phyloP scores from a whole-genome alignment of 1,140 invertebrate species.

The Drosophila trapezifrons region DNA sequence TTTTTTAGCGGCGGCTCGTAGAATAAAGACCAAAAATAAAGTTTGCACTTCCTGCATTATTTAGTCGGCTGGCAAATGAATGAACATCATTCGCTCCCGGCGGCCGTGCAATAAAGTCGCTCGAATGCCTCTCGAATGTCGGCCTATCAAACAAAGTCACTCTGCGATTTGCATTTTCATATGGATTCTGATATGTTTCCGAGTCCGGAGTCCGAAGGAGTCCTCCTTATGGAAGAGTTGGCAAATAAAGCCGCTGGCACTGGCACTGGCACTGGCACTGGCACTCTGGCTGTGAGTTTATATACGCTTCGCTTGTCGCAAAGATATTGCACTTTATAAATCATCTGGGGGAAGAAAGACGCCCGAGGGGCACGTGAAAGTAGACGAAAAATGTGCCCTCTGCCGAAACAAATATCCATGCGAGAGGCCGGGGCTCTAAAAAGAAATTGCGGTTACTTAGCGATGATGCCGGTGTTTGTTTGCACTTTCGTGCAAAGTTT shows the following conservation, averaged over 20 bases:
- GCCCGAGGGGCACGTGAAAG: slow-evolving; percentile 25
- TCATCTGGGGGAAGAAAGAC: slow-evolving; percentile 48
- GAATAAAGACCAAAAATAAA: slow-evolving; percentile 30
- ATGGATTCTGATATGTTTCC: slow-evolving; percentile 31
- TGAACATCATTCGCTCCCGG: slow-evolving; percentile 37
- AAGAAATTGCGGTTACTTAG: slow-evolving; percentile 15
- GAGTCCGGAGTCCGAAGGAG: background rate
- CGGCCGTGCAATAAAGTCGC: slow-evolving; percentile 50
- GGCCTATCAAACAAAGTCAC: slow-evolving; percentile 65
- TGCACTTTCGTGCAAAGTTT: slow-evolving; percentile 26
- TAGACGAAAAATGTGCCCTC: slow-evolving; percentile 44
- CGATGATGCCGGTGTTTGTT: slow-evolving; percentile 20
- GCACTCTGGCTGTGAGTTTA: slow-evolving; percentile 51
- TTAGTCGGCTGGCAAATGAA: slow-evolving; percentile 54
- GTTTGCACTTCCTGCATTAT: slow-evolving; percentile 63
- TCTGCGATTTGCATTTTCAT: slow-evolving; percentile 53
- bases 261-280: slow-evolving; percentile 15
- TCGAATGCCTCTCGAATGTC: slow-evolving; percentile 33
- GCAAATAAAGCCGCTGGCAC: slow-evolving; percentile 23
- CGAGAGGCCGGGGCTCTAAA: slow-evolving; percentile 7
- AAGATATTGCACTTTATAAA: slow-evolving; percentile 77
- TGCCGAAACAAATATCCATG: slow-evolving; percentile 44
- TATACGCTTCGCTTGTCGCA: slow-evolving; percentile 57
- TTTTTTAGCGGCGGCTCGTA: slow-evolving; percentile 1
- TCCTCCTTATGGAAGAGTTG: slow-evolving; percentile 11